Base-by-base conservation (phyloP, 2,797 vertebrate species). In the Bradypus variegatus region DNA sequence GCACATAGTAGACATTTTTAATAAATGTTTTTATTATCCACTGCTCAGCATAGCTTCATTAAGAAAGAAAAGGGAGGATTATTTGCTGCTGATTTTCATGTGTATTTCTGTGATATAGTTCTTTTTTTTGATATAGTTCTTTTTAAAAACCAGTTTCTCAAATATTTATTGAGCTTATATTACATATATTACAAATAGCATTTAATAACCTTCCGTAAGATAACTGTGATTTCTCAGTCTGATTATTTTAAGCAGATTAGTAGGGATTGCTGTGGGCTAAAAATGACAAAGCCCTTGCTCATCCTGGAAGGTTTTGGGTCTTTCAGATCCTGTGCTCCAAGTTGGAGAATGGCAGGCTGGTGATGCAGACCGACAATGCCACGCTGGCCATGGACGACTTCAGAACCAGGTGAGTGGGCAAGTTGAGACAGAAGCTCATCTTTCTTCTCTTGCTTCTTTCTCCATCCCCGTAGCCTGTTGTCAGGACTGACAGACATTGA, bases 381-480 rank as follows among this genome's bases (percentile, higher is more conserved):
- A 98, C 97, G 55, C 93, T 98, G 95, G 98, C 98, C 31, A 95
- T 97, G 1, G 97, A 98, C 0, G 98, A 98, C 96, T 98, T 98
- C 86, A 97, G 97, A 82, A 97, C 97, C 95, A 99, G 98, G 98
- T 98, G 93, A 95, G 97, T 94, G 23, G 87, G 33, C 19, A n/a
- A 6, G 12, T 0, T 4, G 83, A 72, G 38, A 45, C 41, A 8
- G 8, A 8, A 45, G 41, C 41, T 50, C 15, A 1, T 55, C 11
- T 50, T 1, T 64, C 80, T 27, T 19, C 45, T 41, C 8, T 86
- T 65, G 25, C 8, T 67, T n/a, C 14, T 41, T 6, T 53, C 8
- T 69, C 73, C 6, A 29, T 36, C 36, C 78, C 36, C 41, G 69
- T n/a, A 55, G 8, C 31, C 82, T 65, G 29, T 16, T 27, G 18